A percentile compares a stretch with the other conserved stretches of the same genome.
Evolutionary conservation across 2,888 invertebrate genomes (phyloP).

Genomic region (Hirtodrosophila histrioides): DNA sequence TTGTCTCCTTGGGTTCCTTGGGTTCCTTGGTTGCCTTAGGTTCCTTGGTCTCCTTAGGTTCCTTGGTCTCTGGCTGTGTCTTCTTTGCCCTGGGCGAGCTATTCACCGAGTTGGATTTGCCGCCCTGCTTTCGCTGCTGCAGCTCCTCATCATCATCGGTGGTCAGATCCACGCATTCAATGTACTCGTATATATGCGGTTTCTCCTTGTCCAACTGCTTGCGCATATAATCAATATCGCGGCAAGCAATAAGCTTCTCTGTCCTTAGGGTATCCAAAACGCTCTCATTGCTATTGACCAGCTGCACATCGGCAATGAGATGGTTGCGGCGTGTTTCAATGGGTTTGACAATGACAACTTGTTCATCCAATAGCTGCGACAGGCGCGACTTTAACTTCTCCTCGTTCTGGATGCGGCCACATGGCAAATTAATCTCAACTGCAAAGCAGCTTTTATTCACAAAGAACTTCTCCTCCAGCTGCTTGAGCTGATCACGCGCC

Average conservation of each 20-base stretch:
- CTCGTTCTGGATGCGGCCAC: constrained; percentile 54
- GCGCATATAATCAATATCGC: constrained; percentile 80
- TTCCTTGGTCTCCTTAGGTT: constrained; percentile 35
- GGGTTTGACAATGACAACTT: constrained; percentile 75
- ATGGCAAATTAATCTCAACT: constrained; percentile 82
- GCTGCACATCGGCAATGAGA: constrained; percentile 77
- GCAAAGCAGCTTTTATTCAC: constrained; percentile 79
- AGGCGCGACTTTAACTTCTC: constrained; percentile 62
- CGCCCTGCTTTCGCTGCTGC: constrained; percentile 43
- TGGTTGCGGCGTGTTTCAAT: constrained; percentile 80
- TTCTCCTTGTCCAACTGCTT: constrained; percentile 81
- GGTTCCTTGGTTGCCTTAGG: constrained; percentile 18
- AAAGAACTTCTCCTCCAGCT: constrained; percentile 85
- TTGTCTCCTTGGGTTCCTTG: constrained; percentile 36
- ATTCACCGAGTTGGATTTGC: constrained; percentile 25
- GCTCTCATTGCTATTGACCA: constrained; percentile 59
- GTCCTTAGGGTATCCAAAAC: constrained; percentile 74
- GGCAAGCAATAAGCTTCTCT: constrained; percentile 70
- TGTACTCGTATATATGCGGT: constrained; percentile 77
- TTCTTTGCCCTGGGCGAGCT: constrained; percentile 50
- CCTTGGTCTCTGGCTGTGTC: constrained; percentile 20
- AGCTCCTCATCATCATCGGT: constrained; percentile 79
- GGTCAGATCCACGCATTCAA: constrained; percentile 82
- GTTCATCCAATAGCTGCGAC: constrained; percentile 53
- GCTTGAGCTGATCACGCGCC: constrained; percentile 84